Evolutionary conservation across 2,797 vertebrate species (phyloP).

Genomic region (Kryptopterus vitreolus): DNA sequence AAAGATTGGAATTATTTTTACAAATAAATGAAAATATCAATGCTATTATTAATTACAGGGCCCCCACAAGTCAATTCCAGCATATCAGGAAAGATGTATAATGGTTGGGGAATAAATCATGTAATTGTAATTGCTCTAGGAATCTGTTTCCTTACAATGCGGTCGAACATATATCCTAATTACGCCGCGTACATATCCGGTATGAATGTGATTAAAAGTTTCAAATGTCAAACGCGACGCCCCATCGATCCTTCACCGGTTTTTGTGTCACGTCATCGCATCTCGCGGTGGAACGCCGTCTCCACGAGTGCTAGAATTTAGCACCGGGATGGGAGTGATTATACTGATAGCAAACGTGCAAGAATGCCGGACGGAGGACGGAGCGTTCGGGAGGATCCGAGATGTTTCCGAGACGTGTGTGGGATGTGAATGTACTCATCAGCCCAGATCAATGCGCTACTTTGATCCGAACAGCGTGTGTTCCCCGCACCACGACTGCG

Average conservation of each 20-base stretch:
- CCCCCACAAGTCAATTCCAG: constrained; percentile 38
- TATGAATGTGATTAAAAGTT: neutral
- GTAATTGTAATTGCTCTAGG: constrained; percentile 43
- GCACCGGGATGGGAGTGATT: neutral
- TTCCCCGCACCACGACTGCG: constrained; percentile 43
- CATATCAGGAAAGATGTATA: constrained; percentile 47
- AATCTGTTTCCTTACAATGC: constrained; percentile 17
- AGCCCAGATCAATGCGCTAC: constrained; percentile 56
- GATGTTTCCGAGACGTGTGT: constrained; percentile 48
- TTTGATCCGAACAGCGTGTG: constrained; percentile 55
- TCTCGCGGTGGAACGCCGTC: neutral
- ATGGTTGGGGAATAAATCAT: constrained; percentile 36
- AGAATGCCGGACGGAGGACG: constrained; percentile 26
- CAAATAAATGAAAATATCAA: constrained; percentile 65
- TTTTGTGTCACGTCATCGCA: neutral
- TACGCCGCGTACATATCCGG: neutral
- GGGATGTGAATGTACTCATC: constrained; percentile 57
- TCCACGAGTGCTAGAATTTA: neutral
- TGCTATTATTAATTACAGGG: constrained; percentile 60
- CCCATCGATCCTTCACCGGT: no score
- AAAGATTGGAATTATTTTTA: constrained; percentile 63
- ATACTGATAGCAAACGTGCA: constrained; percentile 23
- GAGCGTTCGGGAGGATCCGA: constrained; percentile 14
- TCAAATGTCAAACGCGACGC: neutral
- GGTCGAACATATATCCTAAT: neutral